Base-by-base conservation (phyloP, 1,140 invertebrate genomes). In the Pachyrhynchus sulphureomaculatus region DNA sequence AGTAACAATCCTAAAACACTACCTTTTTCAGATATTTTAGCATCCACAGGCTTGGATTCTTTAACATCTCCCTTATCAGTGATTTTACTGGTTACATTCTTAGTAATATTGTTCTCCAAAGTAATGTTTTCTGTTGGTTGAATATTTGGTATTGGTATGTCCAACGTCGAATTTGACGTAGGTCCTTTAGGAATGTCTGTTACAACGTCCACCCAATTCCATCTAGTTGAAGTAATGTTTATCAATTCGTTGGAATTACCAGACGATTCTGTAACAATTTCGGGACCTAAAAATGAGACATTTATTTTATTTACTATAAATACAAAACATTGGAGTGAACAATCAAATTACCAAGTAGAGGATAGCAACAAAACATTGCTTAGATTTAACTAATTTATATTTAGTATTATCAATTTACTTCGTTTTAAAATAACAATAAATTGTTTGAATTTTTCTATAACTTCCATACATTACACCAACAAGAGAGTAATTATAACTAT, bases 201-300 rank as follows among this genome's bases (percentile, higher is more conserved):
- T 13, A 70, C 55, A 23, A 58, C 51, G 36, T 68, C 45, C 23
- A 62, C 48, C 17, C 58, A 55, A 26, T 59, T 55, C 69, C 68
- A 68, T 17, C 63, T 63, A 13, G 66, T 68, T 36, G 67, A 65
- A 13, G 69, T 62, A 13, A 68, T 51, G 21, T 68, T 71, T n/a
- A 69, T 32, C 20, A 60, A 49, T 5, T 56, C 57, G 23, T 29
- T 41, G 9, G 18, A 23, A 9, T 23, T 26, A 21, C 9, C 10
- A 5, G 51, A 21, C 12, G 18, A 8, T 34, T 26, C 26, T 17
- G 36, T 26, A 23, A 34, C 29, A 26, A 4, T 20, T 9, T 9
- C 20, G 20, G 37, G 32, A 42, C 52, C 52, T 55, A 29, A 41
- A 55, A 37, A 51, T 10, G n/a, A n/a, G n/a, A n/a, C n/a, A n/a